Conservation (phyloP, 1,140 invertebrate species). For the Capitella teleta region DNA sequence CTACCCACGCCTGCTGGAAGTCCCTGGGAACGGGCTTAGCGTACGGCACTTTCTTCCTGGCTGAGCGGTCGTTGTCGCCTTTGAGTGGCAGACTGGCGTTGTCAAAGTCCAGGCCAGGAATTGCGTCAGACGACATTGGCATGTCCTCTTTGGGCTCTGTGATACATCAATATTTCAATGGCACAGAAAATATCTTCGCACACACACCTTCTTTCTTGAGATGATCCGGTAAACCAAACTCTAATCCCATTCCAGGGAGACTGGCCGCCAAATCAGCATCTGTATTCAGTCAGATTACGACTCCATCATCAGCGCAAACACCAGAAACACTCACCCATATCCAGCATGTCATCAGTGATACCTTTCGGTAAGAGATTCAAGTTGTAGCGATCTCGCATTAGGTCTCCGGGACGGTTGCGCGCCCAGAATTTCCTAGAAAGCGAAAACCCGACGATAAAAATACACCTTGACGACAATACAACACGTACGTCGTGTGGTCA, state of each 20-base stretch:
- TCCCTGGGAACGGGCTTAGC: conserved; percentile 90
- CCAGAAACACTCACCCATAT: conserved; percentile 12
- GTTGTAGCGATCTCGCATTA: conserved; percentile 80
- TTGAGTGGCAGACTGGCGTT: conserved; percentile 29
- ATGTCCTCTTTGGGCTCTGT: not conserved
- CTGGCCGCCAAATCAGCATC: too few species aligned
- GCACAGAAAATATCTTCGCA: too few species aligned
- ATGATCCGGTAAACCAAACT: too few species aligned
- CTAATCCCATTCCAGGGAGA: too few species aligned
- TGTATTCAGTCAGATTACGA: too few species aligned
- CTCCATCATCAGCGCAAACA: too few species aligned
- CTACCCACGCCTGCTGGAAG: conserved; percentile 92
- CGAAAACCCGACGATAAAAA: not conserved
- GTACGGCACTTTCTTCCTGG: conserved; percentile 57
- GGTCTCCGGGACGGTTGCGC: conserved; percentile 91
- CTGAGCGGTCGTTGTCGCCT: conserved; percentile 27
- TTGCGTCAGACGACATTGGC: too few species aligned
- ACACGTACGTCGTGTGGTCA: conserved; percentile 71
- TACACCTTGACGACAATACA: not conserved
- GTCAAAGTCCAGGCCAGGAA: conserved; percentile 67
- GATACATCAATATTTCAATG: not conserved
- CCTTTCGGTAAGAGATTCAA: conserved; percentile 81
- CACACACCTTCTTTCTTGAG: too few species aligned
- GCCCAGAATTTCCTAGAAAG: conserved; percentile 89
- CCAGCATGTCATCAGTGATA: conserved; percentile 52